Percentiles rank a stretch among this genome's conserved stretches.
phyloP scores from a whole-genome alignment of 2,888 invertebrate genomes.

The Apodemia duryi region DNA sequence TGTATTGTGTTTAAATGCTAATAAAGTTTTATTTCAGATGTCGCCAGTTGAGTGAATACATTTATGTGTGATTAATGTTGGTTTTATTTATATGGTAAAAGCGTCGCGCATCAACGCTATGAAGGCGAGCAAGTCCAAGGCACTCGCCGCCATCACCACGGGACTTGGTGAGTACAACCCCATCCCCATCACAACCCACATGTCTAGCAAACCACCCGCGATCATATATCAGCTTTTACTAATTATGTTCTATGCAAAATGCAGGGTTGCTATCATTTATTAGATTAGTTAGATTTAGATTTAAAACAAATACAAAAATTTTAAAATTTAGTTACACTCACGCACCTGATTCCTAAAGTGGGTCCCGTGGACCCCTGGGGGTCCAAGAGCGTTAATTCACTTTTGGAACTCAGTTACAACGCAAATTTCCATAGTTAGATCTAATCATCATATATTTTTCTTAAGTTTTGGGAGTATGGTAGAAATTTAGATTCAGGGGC shows the following conservation, averaged over 20 bases:
- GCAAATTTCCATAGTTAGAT: too few relatives aligned
- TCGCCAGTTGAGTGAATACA: constrained; percentile 62
- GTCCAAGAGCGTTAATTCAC: too few relatives aligned
- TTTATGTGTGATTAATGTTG: constrained; percentile 74
- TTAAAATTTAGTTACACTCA: too few relatives aligned
- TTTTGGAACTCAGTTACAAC: too few relatives aligned
- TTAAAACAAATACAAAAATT: too few relatives aligned
- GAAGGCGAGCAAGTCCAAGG: constrained; percentile 87
- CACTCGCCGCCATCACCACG: constrained; percentile 93
- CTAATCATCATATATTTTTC: too few relatives aligned
- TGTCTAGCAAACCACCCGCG: constrained; percentile 31
- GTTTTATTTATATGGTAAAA: constrained; percentile 83
- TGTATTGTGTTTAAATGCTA: constrained; percentile 54
- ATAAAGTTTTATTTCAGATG: constrained; percentile 77
- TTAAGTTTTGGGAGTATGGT: too few relatives aligned
- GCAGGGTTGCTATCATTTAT: constrained; percentile 2
- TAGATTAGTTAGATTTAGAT: too few relatives aligned
- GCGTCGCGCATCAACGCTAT: constrained; percentile 84
- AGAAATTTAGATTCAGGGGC: too few relatives aligned
- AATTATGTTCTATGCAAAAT: neutral
- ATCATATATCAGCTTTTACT: neutral
- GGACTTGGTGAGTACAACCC: constrained; percentile 90
- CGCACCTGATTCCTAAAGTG: too few relatives aligned
- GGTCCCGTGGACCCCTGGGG: too few relatives aligned
- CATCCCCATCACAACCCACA: constrained; percentile 22